Conservation (phyloP, 2,888 invertebrate species). For the Sinodicranocentrus sp. region DNA sequence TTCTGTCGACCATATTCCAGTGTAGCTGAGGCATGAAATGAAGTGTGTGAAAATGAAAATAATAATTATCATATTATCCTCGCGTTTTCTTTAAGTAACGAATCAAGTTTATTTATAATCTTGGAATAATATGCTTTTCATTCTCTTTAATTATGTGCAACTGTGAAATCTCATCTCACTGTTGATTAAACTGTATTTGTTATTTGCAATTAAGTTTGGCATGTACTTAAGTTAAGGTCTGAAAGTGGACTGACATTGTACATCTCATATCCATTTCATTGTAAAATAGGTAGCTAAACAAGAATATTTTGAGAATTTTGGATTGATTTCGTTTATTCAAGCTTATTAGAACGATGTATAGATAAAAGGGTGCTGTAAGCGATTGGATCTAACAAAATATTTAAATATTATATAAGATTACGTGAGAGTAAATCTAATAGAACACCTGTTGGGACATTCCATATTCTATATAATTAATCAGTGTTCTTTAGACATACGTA, state of each 20-base stretch:
- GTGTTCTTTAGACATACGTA: slow-evolving; percentile 9
- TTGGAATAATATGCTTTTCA: no score
- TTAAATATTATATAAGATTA: no score
- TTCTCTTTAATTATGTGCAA: no score
- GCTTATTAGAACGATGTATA: no score
- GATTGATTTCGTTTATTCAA: no score
- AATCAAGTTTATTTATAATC: no score
- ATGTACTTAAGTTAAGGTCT: slow-evolving; percentile 46
- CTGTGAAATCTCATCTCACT: no score
- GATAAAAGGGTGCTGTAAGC: slow-evolving; percentile 8
- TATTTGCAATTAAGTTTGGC: slow-evolving; percentile 1
- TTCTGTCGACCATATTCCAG: slow-evolving; percentile 18
- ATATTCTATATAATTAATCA: neutral
- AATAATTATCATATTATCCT: no score
- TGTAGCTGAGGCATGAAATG: no score
- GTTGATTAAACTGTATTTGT: neutral
- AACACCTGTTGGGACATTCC: slow-evolving; percentile 54
- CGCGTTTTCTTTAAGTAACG: no score
- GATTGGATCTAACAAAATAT: neutral
- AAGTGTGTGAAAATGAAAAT: no score
- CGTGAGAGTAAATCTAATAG: neutral
- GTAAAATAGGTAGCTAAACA: neutral
- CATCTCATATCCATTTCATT: neutral
- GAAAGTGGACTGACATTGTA: slow-evolving; percentile 38
- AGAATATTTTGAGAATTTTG: no score